Percentiles rank a stretch among this genome's conserved stretches.
Evolutionary conservation across 2,113 vertebrate species (phyloP).

Genomic region (Neopipo cinnamomea): DNA sequence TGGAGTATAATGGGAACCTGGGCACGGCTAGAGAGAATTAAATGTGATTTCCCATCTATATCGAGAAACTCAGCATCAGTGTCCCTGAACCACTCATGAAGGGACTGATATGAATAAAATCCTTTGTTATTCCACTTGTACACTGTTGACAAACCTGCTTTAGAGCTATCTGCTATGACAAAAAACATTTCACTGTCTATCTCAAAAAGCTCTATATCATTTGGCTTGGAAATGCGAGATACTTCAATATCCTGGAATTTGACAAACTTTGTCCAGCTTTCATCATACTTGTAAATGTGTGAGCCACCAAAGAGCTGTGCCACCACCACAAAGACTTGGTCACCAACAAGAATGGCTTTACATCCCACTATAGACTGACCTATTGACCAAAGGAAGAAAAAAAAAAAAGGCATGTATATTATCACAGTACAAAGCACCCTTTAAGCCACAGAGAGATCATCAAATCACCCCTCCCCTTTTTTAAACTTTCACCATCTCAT

Average conservation of each 20-base stretch:
- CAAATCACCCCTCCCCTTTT: background rate
- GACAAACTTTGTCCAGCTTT: conserved; percentile 94
- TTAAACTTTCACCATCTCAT: background rate
- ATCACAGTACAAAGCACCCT: background rate
- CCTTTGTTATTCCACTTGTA: conserved; percentile 98
- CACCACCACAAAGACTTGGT: conserved; percentile 95
- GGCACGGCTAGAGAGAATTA: conserved; percentile 93
- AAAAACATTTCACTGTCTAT: conserved; percentile 92
- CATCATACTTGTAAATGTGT: conserved; percentile 95
- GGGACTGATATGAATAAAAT: conserved; percentile 94
- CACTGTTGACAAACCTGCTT: conserved; percentile 93
- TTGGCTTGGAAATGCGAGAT: conserved; percentile 96
- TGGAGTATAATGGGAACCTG: conserved; percentile 96
- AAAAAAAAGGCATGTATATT: conserved; percentile 10
- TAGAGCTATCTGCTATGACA: conserved; percentile 96
- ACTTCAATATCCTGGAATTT: conserved; percentile 98
- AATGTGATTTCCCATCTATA: conserved; percentile 89
- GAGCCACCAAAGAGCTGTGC: conserved; percentile 97
- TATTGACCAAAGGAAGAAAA: conserved; percentile 59
- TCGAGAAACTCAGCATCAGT: conserved; percentile 92
- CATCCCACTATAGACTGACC: conserved; percentile 97
- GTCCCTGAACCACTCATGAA: conserved; percentile 98
- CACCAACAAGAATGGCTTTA: conserved; percentile 92
- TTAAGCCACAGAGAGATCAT: background rate
- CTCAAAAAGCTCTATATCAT: conserved; percentile 94